Evolutionary conservation across 2,888 invertebrate species (phyloP).

Genomic region (Autographa pulchrina): DNA sequence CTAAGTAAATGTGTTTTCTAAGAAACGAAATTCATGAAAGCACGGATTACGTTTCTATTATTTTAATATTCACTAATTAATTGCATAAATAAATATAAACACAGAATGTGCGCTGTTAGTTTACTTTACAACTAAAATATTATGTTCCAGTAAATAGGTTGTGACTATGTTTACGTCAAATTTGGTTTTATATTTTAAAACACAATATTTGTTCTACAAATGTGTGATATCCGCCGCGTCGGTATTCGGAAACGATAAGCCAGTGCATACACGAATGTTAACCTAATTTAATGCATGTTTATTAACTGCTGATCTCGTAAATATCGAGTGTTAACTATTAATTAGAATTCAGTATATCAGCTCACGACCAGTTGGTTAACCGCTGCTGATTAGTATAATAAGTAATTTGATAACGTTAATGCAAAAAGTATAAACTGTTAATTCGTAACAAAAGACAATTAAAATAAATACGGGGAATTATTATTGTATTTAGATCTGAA

Average conservation of each 20-base stretch:
- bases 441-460: neutral
- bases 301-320: constrained; percentile 7
- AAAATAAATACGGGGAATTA: too few relatives aligned
- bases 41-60: neutral
- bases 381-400: neutral
- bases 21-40: neutral
- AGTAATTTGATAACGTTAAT: neutral
- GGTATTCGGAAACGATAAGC: constrained; percentile 42
- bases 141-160: neutral
- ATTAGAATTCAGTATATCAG: constrained; percentile 17
- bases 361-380: neutral
- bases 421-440: neutral
- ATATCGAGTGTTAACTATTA: constrained; percentile 10
- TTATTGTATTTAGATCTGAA: too few relatives aligned
- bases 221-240: neutral
- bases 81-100: neutral
- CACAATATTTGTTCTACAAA: neutral
- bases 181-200: neutral
- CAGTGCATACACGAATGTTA: constrained; percentile 35
- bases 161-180: neutral
- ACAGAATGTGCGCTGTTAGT: neutral
- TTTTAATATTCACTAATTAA: neutral
- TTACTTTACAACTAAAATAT: neutral
- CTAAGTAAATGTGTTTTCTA: neutral
- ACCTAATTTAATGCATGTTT: constrained; percentile 38